These are phyloP conservation scores for Leptocoma aspasia DNA, from an alignment of 2,113 vertebrate species.

Conservation along the genomic window DNA sequence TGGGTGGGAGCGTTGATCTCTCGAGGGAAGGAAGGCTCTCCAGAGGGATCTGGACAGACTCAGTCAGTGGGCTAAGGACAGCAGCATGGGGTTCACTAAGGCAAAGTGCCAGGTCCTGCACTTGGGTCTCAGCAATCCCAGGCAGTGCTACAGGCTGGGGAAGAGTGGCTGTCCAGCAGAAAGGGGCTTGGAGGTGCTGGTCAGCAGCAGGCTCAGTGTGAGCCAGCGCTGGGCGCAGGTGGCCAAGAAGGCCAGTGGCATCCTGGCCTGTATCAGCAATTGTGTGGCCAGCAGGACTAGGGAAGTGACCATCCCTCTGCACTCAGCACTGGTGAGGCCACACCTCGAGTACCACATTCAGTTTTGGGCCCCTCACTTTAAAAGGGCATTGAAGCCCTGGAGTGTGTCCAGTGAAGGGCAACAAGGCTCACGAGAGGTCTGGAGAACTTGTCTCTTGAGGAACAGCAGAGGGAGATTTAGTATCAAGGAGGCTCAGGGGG, in stretches of 20 bases:
- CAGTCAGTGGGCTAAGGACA: neutral
- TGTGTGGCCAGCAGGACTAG: neutral
- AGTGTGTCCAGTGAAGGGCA: neutral
- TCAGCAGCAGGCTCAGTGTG: rapidly evolving
- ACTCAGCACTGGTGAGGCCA: neutral
- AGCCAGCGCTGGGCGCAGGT: neutral
- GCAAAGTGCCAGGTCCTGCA: too few relatives aligned
- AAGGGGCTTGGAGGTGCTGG: neutral
- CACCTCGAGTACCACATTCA: rapidly evolving
- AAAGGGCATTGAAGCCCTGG: neutral
- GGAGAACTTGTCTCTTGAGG: neutral
- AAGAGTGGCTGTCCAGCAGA: neutral
- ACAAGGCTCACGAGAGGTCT: rapidly evolving
- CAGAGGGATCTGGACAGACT: neutral
- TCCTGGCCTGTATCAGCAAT: neutral
- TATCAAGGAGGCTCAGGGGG: rapidly evolving
- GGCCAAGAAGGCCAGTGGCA: neutral
- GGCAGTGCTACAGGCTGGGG: neutral
- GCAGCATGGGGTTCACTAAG: neutral
- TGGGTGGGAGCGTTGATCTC: neutral
- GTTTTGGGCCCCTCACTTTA: neutral
- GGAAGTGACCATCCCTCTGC: neutral
- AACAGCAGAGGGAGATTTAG: neutral
- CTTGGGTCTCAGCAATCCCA: neutral
- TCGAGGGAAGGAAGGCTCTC: rapidly evolving